Conservation (phyloP, 2,888 invertebrate genomes). For the Deilephila elpenor region DNA sequence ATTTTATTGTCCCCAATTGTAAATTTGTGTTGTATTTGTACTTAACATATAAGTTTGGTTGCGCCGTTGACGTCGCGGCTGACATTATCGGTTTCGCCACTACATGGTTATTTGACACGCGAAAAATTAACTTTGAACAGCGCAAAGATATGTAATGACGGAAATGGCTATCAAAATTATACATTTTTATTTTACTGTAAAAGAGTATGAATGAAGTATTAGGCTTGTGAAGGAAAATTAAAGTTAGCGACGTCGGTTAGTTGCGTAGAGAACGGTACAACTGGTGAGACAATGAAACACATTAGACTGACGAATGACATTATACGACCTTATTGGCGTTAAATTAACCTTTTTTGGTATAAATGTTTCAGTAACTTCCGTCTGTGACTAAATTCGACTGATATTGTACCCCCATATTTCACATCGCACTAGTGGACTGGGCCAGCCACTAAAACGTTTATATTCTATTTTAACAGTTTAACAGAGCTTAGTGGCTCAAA, state of each 20-base stretch:
- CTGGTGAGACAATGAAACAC: conserved; percentile 34
- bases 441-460: neutral
- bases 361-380: conserved; percentile 24
- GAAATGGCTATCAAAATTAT: no score
- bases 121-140: no score
- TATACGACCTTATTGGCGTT: conserved; percentile 31
- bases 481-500: neutral
- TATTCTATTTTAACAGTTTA: neutral
- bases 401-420: neutral
- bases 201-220: neutral
- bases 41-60: conserved; percentile 49
- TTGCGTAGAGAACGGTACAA: neutral
- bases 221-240: neutral
- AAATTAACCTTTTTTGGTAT: conserved; percentile 32
- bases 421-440: neutral
- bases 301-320: conserved; percentile 29
- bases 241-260: conserved; percentile 1
- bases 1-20: conserved; percentile 49
- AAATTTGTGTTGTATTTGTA: conserved; percentile 57
- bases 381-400: conserved; percentile 9
- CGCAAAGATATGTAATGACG: no score
- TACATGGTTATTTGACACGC: neutral
- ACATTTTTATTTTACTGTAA: no score
- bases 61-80: conserved; percentile 20
- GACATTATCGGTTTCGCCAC: neutral